A percentile compares a stretch with the other conserved stretches of the same genome.
These are phyloP conservation scores for Agrochola litura DNA, from an alignment of 2,888 invertebrate species.

Conservation along the genomic window DNA sequence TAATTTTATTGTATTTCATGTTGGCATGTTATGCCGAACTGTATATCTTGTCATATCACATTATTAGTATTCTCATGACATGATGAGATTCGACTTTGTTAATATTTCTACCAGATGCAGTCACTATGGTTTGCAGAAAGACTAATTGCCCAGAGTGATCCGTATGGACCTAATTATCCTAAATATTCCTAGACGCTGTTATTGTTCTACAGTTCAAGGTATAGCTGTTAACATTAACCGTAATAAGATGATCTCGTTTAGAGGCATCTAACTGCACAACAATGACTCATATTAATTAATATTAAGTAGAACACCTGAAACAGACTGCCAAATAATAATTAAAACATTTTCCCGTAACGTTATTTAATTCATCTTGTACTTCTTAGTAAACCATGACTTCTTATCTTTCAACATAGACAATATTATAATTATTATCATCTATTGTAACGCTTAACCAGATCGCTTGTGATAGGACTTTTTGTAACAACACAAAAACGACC, in stretches of 20 bases:
- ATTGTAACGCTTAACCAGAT: conserved; percentile 61
- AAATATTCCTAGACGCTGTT: background rate
- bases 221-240: conserved; percentile 33
- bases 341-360: conserved; percentile 34
- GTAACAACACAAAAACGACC: conserved; percentile 60
- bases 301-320: conserved; percentile 28
- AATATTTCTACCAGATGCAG: background rate
- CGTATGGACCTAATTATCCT: background rate
- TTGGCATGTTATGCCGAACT: background rate
- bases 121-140: background rate
- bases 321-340: conserved; percentile 27
- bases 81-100: background rate
- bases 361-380: conserved; percentile 47
- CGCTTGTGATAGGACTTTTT: conserved; percentile 62
- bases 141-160: background rate
- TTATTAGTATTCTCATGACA: background rate
- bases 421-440: conserved; percentile 64
- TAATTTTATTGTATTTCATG: background rate
- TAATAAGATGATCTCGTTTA: conserved; percentile 33
- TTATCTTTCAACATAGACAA: conserved; percentile 48
- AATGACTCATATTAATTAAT: conserved; percentile 55
- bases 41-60: no score
- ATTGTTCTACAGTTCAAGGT: conserved; percentile 4
- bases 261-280: conserved; percentile 9
- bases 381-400: conserved; percentile 33